These are phyloP conservation scores for Carcinoscorpius rotundicauda DNA, from an alignment of 1,140 invertebrate genomes.

Conservation along the genomic window DNA sequence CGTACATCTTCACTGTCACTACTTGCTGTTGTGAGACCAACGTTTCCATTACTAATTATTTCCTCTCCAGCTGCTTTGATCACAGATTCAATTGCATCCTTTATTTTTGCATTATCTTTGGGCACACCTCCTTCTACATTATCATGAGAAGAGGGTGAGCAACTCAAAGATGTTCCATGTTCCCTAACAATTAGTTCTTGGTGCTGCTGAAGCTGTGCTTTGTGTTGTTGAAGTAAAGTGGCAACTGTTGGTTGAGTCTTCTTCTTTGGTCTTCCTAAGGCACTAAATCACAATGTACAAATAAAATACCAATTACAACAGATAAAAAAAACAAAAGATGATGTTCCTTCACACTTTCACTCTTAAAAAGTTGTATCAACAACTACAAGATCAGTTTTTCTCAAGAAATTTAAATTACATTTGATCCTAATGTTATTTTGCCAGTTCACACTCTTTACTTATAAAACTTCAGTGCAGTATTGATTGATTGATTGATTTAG, in stretches of 20 bases:
- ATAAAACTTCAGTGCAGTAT: no score
- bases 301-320: no score
- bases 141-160: no score
- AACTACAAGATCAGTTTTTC: no score
- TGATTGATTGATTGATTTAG: no score
- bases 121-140: neutral
- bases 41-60: conserved; percentile 35
- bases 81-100: conserved; percentile 44
- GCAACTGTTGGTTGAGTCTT: conserved; percentile 22
- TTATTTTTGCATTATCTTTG: conserved; percentile 21
- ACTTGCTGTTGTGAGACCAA: conserved; percentile 30
- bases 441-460: no score
- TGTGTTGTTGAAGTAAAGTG: conserved; percentile 20
- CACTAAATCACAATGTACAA: conserved; percentile 10
- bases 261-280: conserved; percentile 20
- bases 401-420: no score
- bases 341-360: no score
- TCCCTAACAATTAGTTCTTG: conserved; percentile 20
- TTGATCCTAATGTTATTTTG: no score
- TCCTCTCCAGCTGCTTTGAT: conserved; percentile 38
- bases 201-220: conserved; percentile 30
- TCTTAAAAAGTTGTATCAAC: no score
- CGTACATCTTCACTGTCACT: conserved; percentile 17
- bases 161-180: no score
- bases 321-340: no score